Conservation (phyloP, 2,113 vertebrate genomes). For the Corythoichthys intestinalis region DNA sequence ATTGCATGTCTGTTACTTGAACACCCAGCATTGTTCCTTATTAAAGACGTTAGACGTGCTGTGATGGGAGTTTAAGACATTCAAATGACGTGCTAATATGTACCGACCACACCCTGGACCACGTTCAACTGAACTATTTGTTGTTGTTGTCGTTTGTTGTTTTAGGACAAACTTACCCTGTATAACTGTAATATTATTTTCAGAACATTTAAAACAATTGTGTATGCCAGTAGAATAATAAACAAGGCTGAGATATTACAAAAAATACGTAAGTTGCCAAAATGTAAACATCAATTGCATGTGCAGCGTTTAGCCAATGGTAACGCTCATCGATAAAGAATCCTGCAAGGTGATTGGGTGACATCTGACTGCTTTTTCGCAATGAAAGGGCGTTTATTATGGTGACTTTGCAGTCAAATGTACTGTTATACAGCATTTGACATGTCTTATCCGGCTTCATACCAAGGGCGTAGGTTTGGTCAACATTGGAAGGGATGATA, state of each 20-base stretch:
- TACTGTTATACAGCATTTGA: too few species aligned
- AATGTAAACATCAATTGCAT: constrained; percentile 58
- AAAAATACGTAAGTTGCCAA: constrained; percentile 7
- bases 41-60: neutral
- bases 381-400: neutral
- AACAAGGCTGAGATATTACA: too few species aligned
- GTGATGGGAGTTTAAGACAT: neutral
- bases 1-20: neutral
- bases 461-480: too few species aligned
- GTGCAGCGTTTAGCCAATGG: constrained; percentile 48
- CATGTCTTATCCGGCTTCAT: too few species aligned
- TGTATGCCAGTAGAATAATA: neutral
- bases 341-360: constrained; percentile 49
- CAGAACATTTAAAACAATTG: fast-evolving
- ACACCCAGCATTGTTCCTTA: neutral
- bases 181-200: neutral
- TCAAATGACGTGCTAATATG: constrained; percentile 2
- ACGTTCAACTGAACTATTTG: constrained; percentile 6
- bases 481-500: too few species aligned
- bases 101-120: constrained; percentile 36
- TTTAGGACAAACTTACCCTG: constrained; percentile 3
- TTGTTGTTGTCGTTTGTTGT: constrained; percentile 4
- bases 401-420: too few species aligned
- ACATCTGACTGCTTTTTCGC: neutral
- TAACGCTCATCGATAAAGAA: constrained; percentile 20